A percentile compares a stretch with the other conserved stretches of the same genome.
Conservation (phyloP, 2,797 vertebrate species). For the Chromis chromis region DNA sequence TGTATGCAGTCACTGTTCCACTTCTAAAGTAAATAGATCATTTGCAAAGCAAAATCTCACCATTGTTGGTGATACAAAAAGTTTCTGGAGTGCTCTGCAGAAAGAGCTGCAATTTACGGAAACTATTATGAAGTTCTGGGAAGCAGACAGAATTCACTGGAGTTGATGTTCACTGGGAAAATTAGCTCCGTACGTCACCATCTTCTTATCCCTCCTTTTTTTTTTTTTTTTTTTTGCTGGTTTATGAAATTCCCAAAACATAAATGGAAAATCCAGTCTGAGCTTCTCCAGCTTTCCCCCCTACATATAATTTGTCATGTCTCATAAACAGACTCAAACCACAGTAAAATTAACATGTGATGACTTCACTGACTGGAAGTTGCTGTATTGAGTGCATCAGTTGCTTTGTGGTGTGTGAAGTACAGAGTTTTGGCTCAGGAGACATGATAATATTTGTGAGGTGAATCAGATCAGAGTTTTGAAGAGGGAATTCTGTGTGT, state of each 20-base stretch:
- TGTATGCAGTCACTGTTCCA: neutral
- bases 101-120: neutral
- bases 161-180: neutral
- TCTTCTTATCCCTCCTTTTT: neutral
- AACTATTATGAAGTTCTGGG: neutral
- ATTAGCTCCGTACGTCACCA: neutral
- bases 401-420: neutral
- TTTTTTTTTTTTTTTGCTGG: neutral
- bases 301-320: neutral
- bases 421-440: neutral
- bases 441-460: neutral
- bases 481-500: neutral
- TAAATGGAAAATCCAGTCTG: neutral
- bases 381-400: neutral
- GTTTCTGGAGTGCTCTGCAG: neutral
- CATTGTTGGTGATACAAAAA: slow-evolving; percentile 8
- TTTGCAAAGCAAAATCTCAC: slow-evolving; percentile 51
- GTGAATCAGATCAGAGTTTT: neutral
- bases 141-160: neutral
- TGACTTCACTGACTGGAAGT: neutral
- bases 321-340: no score
- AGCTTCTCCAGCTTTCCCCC: neutral
- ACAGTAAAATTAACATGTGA: neutral
- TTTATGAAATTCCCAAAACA: neutral
- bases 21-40: slow-evolving; percentile 8